These are phyloP conservation scores for Andrena minutula DNA, from an alignment of 2,888 invertebrate genomes.

Conservation along the genomic window DNA sequence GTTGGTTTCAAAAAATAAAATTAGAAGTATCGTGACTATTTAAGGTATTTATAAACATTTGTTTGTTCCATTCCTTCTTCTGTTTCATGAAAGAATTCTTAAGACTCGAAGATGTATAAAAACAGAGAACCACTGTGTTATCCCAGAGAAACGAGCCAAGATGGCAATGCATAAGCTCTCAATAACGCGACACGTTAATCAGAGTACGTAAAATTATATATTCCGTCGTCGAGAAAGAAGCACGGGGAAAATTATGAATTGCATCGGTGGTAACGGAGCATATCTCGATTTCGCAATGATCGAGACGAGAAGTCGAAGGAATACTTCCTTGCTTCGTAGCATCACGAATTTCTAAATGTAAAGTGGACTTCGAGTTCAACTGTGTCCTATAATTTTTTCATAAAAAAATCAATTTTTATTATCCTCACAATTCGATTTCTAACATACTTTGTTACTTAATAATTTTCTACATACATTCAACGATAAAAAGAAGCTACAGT, in stretches of 20 bases:
- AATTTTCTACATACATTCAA: not conserved
- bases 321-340: not conserved
- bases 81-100: not conserved
- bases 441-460: not conserved
- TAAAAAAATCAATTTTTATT: not conserved
- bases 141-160: constrained; percentile 50
- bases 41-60: not conserved
- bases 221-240: constrained; percentile 73
- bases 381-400: not conserved
- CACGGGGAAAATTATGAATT: constrained; percentile 78
- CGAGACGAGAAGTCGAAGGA: not conserved
- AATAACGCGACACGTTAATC: constrained; percentile 67
- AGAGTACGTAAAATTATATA: constrained; percentile 76
- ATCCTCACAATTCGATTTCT: not conserved
- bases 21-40: too few relatives aligned
- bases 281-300: constrained; percentile 70
- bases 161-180: constrained; percentile 63
- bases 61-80: not conserved
- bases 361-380: not conserved
- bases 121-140: constrained; percentile 61
- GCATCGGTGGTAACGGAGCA: constrained; percentile 76
- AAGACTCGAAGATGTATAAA: not conserved
- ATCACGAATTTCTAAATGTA: not conserved
- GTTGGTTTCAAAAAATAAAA: too few relatives aligned
- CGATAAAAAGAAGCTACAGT: not conserved